phyloP scores from a whole-genome alignment of 2,797 vertebrate species.

The Phalanger gymnotis region DNA sequence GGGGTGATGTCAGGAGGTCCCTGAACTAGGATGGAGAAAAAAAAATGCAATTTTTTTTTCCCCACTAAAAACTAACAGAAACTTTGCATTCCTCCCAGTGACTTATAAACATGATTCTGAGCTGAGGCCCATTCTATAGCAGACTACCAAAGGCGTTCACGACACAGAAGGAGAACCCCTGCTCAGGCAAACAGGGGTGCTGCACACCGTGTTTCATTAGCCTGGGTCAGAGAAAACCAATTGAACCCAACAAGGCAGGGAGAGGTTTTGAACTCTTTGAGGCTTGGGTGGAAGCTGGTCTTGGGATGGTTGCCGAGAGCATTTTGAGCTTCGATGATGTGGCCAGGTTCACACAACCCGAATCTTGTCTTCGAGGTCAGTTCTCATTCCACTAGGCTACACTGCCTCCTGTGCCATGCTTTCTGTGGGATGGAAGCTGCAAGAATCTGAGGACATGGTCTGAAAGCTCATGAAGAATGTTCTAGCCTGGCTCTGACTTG shows the following conservation, averaged over 20 bases:
- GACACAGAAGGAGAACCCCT: background rate
- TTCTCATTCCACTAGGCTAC: background rate
- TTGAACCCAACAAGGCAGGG: background rate
- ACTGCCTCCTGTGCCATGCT: background rate
- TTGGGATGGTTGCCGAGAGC: too few species aligned
- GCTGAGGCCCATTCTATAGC: background rate
- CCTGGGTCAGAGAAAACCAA: background rate
- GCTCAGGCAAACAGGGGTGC: background rate
- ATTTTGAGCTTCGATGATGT: background rate
- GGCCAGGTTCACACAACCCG: background rate
- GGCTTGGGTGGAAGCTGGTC: background rate
- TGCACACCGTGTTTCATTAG: background rate
- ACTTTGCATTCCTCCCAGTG: background rate
- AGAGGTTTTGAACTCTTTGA: background rate
- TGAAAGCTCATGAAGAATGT: background rate
- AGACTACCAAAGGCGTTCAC: background rate
- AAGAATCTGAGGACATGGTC: background rate
- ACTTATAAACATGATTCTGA: background rate
- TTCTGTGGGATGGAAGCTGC: background rate
- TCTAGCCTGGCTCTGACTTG: background rate
- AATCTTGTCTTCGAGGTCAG: background rate
- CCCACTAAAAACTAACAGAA: background rate
- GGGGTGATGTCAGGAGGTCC: background rate
- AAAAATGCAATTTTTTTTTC: background rate
- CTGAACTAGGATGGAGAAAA: background rate